Evolutionary conservation across 2,888 invertebrate genomes (phyloP), one percentile per base, ranked within the genome.

Genomic region (Thymelicus acteon): DNA sequence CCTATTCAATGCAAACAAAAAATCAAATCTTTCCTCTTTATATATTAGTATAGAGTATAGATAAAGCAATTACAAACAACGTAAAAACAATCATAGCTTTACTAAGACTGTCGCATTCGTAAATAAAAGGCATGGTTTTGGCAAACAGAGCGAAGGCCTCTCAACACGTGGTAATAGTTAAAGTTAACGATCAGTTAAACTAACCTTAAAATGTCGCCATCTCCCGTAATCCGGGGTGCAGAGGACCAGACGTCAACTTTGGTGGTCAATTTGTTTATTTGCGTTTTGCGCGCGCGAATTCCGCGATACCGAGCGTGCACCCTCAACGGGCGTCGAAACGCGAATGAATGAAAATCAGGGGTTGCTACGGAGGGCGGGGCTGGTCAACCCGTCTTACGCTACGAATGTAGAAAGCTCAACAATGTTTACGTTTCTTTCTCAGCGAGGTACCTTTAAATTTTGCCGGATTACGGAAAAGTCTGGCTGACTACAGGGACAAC

Each of bases 281-380:
- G 77, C 75, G 77, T 79, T 83, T 79, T 81, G 85, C 82, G 76
- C 77, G 81, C 80, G 78, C 75, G 72, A 72, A 62, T 67, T 70
- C 12, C 39, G 72, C 19, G 31, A 24, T 71, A 13, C 65, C 73
- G 64, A 15, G 31, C 87, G 82, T 77, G 77, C 79, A 78, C 79
- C 82, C 84, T 44, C 69, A 75, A 69, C 82, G 86, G 82, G 77
- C 75, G 78, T 70, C 74, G 75, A 76, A 80, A 80, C 85, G 80
- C 83, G 87, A 88, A 87, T 92, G 92, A 92, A 92, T 92, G 92
- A 87, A 89, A 76, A 79, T 78, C 86, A 84, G 86, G 89, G 90
- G 88, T 84, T 79, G 86, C 77, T 78, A 58, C 74, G 75, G 85
- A 87, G 89, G 92, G 92, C 88, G 91, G 90, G 89, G 89, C 90